These are phyloP conservation scores for Stomorhina lunata DNA, from an alignment of 2,888 invertebrate genomes.

Conservation along the genomic window DNA sequence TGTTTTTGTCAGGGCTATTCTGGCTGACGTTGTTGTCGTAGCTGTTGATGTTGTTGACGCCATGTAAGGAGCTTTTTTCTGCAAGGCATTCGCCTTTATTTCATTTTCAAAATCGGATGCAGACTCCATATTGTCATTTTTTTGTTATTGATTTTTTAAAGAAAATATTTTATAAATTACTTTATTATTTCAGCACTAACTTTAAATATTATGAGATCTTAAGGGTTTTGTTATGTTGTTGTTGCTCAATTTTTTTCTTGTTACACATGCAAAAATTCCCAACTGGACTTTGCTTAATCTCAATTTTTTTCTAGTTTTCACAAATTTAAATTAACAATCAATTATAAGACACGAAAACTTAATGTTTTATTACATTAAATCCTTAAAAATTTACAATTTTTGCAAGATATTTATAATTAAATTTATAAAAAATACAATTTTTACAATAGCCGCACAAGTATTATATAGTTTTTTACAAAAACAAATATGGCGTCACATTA, in stretches of 20 bases:
- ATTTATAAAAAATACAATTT: conserved; percentile 5
- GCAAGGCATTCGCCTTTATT: conserved; percentile 53
- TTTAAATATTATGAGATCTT: conserved; percentile 20
- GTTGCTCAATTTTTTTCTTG: background rate
- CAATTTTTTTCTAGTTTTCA: too few relatives aligned
- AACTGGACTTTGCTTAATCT: conserved; percentile 22
- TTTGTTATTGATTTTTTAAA: conserved; percentile 30
- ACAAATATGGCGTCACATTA: conserved; percentile 68
- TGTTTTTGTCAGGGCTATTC: conserved; percentile 60
- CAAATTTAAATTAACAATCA: too few relatives aligned
- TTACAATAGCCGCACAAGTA: conserved; percentile 26
- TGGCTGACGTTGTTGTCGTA: conserved; percentile 27
- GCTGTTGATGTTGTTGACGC: conserved; percentile 6
- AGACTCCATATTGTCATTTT: conserved; percentile 61
- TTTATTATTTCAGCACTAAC: conserved; percentile 24
- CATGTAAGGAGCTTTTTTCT: conserved; percentile 20
- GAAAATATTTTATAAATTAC: background rate
- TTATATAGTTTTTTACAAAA: conserved; percentile 57
- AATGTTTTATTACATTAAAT: background rate
- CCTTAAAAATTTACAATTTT: too few relatives aligned
- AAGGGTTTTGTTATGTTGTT: background rate
- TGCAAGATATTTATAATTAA: background rate
- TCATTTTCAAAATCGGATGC: conserved; percentile 53
- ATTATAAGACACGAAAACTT: too few relatives aligned
- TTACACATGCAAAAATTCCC: conserved; percentile 27